A percentile compares a stretch with the other conserved stretches of the same genome.
Conservation (phyloP, 2,113 vertebrate species). For the Sprattus sprattus region DNA sequence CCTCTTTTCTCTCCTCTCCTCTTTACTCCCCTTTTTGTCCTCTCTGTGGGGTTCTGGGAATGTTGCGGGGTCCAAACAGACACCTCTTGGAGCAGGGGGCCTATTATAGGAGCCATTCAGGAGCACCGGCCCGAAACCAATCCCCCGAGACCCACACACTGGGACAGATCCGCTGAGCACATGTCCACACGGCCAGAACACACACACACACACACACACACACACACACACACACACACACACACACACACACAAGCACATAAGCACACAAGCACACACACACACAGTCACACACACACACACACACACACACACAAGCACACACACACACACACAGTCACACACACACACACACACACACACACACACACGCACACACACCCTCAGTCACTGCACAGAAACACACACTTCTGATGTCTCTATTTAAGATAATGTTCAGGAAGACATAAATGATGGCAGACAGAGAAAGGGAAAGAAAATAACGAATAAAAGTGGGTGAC, state of each 20-base stretch:
- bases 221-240: not conserved
- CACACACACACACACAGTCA: not conserved
- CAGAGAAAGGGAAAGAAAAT: not conserved
- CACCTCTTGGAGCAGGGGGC: slow-evolving; percentile 11
- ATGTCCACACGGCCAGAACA: not conserved
- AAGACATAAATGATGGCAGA: not conserved
- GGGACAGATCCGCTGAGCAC: slow-evolving; percentile 1
- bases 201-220: not conserved
- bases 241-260: not conserved
- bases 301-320: not conserved
- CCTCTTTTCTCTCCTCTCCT: not conserved
- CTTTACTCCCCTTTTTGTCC: not conserved
- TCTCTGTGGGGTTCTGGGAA: slow-evolving; percentile 7
- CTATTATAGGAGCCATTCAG: slow-evolving; percentile 5
- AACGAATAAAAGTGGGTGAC: not conserved
- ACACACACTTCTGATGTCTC: not conserved
- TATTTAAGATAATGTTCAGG: not conserved
- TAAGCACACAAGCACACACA: not conserved
- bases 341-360: not conserved
- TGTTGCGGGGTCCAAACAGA: not conserved
- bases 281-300: not conserved
- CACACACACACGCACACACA: not conserved
- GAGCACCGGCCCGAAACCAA: not conserved
- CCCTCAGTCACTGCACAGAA: not conserved
- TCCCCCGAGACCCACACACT: slow-evolving; percentile 1